phyloP scores from a whole-genome alignment of 2,113 vertebrate species.

The Sebastes schlegelii region DNA sequence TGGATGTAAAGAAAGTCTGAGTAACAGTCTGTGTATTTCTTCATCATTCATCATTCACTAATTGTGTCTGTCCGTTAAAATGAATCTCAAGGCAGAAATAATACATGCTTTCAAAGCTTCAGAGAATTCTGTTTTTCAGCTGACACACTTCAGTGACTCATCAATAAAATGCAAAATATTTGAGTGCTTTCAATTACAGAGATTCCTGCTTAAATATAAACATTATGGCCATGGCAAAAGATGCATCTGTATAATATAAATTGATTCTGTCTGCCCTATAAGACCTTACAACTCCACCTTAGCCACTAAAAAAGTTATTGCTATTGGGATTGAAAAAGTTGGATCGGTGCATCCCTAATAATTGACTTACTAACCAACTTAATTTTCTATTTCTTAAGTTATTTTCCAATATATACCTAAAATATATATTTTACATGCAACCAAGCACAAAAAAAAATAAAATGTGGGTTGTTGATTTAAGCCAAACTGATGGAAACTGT shows the following conservation, averaged over 20 bases:
- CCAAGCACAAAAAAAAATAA: background rate
- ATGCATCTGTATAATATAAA: background rate
- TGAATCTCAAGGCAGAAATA: background rate
- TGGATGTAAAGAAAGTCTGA: constrained; percentile 54
- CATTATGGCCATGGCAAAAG: background rate
- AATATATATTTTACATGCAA: background rate
- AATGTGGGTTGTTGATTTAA: background rate
- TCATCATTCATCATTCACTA: background rate
- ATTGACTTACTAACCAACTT: background rate
- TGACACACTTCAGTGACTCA: background rate
- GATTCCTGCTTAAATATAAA: background rate
- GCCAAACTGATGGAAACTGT: background rate
- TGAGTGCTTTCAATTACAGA: background rate
- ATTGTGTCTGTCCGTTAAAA: background rate
- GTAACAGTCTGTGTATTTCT: constrained; percentile 4
- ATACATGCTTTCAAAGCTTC: background rate
- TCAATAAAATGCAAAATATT: background rate
- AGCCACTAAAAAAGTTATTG: background rate
- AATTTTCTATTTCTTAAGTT: background rate
- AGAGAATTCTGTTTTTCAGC: background rate
- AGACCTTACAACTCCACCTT: background rate
- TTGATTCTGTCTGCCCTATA: background rate
- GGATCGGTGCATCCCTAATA: background rate
- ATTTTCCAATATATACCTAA: background rate
- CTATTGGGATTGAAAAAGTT: too few relatives aligned